phyloP scores from a whole-genome alignment of 2,888 invertebrate species.

The Sinopyrophorus schimmeli region DNA sequence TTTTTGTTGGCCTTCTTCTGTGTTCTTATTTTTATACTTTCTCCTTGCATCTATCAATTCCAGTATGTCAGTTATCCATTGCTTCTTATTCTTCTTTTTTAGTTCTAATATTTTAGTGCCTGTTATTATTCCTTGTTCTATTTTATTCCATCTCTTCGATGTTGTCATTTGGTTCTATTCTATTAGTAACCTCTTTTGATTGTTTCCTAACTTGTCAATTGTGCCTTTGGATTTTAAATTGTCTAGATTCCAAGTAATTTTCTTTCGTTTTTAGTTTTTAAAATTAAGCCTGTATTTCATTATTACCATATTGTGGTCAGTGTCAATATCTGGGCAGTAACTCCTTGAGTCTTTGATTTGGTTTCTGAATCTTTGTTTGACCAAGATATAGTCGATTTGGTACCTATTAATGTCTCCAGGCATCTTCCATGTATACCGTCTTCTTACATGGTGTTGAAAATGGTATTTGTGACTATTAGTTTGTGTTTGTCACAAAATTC shows the following conservation, averaged over 20 bases:
- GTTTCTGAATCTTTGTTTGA: constrained; percentile 8
- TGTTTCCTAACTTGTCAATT: too few relatives aligned
- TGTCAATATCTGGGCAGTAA: constrained; percentile 10
- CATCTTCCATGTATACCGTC: constrained; percentile 18
- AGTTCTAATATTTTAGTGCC: too few relatives aligned
- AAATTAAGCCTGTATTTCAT: constrained; percentile 6
- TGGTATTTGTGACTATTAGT: constrained; percentile 9
- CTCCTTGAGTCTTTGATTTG: constrained; percentile 12
- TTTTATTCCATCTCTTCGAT: too few relatives aligned
- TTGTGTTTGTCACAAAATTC: constrained; percentile 5
- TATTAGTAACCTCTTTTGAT: too few relatives aligned
- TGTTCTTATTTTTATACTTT: too few relatives aligned
- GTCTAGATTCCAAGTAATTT: constrained; percentile 1
- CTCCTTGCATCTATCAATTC: too few relatives aligned
- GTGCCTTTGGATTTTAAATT: constrained; percentile 8
- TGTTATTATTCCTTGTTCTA: too few relatives aligned
- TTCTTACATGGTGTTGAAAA: constrained; percentile 7
- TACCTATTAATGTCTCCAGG: constrained; percentile 12
- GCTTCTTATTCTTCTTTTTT: too few relatives aligned
- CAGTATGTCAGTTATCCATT: too few relatives aligned
- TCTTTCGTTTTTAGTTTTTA: constrained; percentile 4
- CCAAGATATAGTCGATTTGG: constrained; percentile 19
- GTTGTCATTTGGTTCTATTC: too few relatives aligned
- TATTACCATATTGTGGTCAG: constrained; percentile 1
- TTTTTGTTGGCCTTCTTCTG: too few relatives aligned